Evolutionary conservation across 2,888 invertebrate genomes (phyloP).

Genomic region (Mesochorus sp.): DNA sequence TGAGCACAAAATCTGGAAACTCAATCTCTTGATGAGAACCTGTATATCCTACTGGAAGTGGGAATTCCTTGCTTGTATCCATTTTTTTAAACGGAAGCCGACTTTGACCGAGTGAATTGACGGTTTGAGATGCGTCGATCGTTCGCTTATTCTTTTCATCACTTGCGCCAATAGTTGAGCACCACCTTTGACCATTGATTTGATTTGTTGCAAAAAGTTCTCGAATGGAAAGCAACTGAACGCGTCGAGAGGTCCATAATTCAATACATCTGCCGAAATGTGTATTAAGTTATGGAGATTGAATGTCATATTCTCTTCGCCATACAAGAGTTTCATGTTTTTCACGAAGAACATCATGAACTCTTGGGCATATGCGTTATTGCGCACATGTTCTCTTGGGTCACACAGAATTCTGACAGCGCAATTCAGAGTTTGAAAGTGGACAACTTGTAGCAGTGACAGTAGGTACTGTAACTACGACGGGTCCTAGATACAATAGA

Average conservation of each 20-base stretch:
- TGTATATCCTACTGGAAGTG: background rate
- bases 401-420: no score
- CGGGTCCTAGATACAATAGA: slow-evolving; percentile 69
- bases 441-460: no score
- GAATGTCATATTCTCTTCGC: slow-evolving; percentile 54
- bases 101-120: background rate
- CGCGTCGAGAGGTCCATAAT: slow-evolving; percentile 25
- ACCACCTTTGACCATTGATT: background rate
- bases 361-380: slow-evolving; percentile 63
- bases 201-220: slow-evolving; percentile 13
- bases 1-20: background rate
- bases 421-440: no score
- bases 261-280: slow-evolving; percentile 21
- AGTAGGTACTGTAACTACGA: slow-evolving; percentile 63
- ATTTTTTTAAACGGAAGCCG: background rate
- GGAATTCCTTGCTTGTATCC: background rate
- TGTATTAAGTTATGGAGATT: slow-evolving; percentile 68
- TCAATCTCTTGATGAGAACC: background rate
- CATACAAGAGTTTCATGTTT: slow-evolving; percentile 54
- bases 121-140: slow-evolving; percentile 4
- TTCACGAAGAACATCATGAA: slow-evolving; percentile 65
- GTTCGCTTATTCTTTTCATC: slow-evolving; percentile 25
- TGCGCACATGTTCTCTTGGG: slow-evolving; percentile 55
- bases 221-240: slow-evolving; percentile 39
- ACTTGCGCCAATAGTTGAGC: slow-evolving; percentile 22